phyloP scores from a whole-genome alignment of 2,797 vertebrate species.

The Meriones psammophilus region DNA sequence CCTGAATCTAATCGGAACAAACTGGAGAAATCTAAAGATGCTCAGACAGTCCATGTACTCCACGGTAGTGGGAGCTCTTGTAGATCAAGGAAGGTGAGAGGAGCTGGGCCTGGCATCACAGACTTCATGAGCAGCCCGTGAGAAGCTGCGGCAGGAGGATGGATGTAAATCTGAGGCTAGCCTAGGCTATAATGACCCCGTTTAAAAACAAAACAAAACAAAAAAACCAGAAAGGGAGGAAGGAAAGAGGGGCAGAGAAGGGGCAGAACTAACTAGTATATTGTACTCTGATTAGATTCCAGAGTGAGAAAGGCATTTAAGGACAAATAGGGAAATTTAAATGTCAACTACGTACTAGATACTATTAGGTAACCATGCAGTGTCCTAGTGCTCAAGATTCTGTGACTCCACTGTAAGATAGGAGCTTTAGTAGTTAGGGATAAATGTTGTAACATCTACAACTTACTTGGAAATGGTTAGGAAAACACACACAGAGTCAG shows the following conservation, averaged over 20 bases:
- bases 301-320: not conserved
- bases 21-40: conserved; percentile 4
- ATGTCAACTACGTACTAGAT: not conserved
- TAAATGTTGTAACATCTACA: not conserved
- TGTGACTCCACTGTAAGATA: not conserved
- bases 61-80: not conserved
- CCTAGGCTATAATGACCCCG: not conserved
- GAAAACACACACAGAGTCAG: too few species aligned
- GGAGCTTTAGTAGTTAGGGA: not conserved
- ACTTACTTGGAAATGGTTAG: conserved; percentile 21
- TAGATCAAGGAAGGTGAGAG: not conserved
- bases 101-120: not conserved
- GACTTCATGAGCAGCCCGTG: not conserved
- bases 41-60: not conserved
- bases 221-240: not conserved
- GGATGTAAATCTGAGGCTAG: not conserved
- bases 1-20: not conserved
- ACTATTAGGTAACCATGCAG: conserved; percentile 21
- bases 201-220: not conserved
- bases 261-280: not conserved
- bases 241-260: too few species aligned
- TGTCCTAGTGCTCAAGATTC: conserved; percentile 13
- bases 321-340: not conserved
- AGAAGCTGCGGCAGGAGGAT: not conserved
- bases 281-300: not conserved